A percentile compares a stretch with the other conserved stretches of the same genome.
Conservation (phyloP, 2,797 vertebrate genomes). For the Lophura swinhoii region DNA sequence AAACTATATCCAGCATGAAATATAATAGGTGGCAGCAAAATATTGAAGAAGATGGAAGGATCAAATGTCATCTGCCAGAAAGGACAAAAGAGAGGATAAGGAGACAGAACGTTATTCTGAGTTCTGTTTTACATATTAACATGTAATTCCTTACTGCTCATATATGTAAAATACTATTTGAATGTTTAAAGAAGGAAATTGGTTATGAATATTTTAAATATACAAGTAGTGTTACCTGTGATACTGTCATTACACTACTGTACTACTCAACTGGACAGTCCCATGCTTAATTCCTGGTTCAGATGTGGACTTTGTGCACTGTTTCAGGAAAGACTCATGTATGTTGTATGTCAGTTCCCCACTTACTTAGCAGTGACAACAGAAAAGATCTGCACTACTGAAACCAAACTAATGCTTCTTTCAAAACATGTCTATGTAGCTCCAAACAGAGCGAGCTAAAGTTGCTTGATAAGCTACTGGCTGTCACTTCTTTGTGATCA, state of each 20-base stretch:
- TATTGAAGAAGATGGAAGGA: constrained; percentile 89
- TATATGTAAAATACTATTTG: background rate
- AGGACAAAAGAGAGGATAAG: constrained; percentile 44
- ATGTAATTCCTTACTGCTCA: background rate
- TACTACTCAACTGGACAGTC: background rate
- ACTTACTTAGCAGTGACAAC: background rate
- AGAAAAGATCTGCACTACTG: background rate
- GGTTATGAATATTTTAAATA: background rate
- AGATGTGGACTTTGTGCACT: background rate
- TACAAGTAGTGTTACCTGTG: background rate
- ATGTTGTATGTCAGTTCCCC: background rate
- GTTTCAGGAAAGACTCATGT: background rate
- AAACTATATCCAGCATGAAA: constrained; percentile 88
- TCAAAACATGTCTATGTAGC: background rate
- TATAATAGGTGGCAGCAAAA: constrained; percentile 88
- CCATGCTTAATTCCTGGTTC: background rate
- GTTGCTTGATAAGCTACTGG: background rate
- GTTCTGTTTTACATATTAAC: background rate
- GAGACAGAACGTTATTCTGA: background rate
- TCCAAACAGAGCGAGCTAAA: background rate
- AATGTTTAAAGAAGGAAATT: background rate
- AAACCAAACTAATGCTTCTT: background rate
- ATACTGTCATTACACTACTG: background rate
- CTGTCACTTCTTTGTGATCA: background rate
- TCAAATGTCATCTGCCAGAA: constrained; percentile 88